Conservation (phyloP, 2,797 vertebrate species). For the Myoxocephalus aenaeus region DNA sequence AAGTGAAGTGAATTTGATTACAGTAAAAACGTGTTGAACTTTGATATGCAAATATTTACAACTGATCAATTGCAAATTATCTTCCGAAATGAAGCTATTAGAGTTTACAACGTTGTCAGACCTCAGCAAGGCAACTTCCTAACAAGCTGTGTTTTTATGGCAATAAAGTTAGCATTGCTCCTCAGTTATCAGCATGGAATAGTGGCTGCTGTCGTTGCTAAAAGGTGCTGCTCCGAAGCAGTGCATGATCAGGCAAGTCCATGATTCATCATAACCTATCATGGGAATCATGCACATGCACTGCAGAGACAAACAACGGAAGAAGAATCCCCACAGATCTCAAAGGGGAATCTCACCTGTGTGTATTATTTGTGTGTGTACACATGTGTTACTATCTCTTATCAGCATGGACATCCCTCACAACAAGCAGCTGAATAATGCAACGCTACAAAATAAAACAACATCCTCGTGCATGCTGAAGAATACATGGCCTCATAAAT, state of each 20-base stretch:
- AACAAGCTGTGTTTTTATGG: neutral
- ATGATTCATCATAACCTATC: slow-evolving; percentile 65
- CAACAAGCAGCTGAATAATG: slow-evolving; percentile 79
- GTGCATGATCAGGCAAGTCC: slow-evolving; percentile 77
- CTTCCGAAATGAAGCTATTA: neutral
- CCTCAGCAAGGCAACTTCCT: neutral
- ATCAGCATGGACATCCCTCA: slow-evolving; percentile 68
- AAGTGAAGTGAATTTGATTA: neutral
- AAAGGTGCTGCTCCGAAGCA: slow-evolving; percentile 43
- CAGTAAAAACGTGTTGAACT: neutral
- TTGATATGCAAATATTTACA: neutral
- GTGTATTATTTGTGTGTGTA: slow-evolving; percentile 24
- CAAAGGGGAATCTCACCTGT: slow-evolving; percentile 66
- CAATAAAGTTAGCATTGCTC: neutral
- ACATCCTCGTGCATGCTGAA: slow-evolving; percentile 67
- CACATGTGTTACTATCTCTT: slow-evolving; percentile 58
- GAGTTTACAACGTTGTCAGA: too few relatives aligned
- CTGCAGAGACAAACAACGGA: slow-evolving; percentile 76
- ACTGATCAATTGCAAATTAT: neutral
- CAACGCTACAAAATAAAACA: slow-evolving; percentile 79
- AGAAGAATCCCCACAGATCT: slow-evolving; percentile 76
- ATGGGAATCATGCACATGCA: slow-evolving; percentile 57
- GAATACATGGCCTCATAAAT: slow-evolving; percentile 73
- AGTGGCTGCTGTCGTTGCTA: slow-evolving; percentile 32
- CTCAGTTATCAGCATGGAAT: slow-evolving; percentile 28